phyloP scores from a whole-genome alignment of 23 tunicate species.

The Halocynthia roretzi region DNA sequence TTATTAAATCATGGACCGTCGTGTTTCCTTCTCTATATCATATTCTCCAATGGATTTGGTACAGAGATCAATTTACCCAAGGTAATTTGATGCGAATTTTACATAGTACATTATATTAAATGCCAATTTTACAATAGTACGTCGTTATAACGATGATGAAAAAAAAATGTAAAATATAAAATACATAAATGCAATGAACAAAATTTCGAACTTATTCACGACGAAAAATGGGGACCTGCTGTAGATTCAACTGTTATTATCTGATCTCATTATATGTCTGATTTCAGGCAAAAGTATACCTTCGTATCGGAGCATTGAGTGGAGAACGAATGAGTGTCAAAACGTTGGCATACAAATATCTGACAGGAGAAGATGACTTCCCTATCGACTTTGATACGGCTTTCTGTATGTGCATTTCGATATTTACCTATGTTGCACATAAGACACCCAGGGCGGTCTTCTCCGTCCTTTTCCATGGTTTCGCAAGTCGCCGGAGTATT shows the following conservation, averaged over 20 bases:
- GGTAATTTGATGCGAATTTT: slow-evolving; percentile 21
- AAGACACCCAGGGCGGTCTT: background rate
- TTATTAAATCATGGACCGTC: slow-evolving; percentile 42
- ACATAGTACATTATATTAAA: background rate
- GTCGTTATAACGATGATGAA: background rate
- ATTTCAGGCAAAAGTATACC: slow-evolving; percentile 52
- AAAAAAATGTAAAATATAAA: background rate
- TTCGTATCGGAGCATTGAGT: slow-evolving; percentile 39
- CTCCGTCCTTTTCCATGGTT: too few relatives aligned
- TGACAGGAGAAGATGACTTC: slow-evolving; percentile 53
- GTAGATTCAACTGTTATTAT: background rate
- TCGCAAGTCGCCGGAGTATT: too few relatives aligned
- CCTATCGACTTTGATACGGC: slow-evolving; percentile 38
- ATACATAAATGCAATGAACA: background rate
- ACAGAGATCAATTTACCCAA: slow-evolving; percentile 29
- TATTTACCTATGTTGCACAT: background rate
- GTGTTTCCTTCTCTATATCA: slow-evolving; percentile 47
- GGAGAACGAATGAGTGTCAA: slow-evolving; percentile 69
- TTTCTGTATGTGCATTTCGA: slow-evolving; percentile 41
- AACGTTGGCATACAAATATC: slow-evolving; percentile 52
- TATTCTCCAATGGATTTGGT: slow-evolving; percentile 75
- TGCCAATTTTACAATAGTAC: background rate
- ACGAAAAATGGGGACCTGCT: too few relatives aligned
- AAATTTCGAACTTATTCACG: too few relatives aligned
- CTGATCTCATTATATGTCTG: background rate